These are phyloP conservation scores for Schizotus pectinicornis DNA, from an alignment of 2,888 invertebrate genomes.

Conservation along the genomic window DNA sequence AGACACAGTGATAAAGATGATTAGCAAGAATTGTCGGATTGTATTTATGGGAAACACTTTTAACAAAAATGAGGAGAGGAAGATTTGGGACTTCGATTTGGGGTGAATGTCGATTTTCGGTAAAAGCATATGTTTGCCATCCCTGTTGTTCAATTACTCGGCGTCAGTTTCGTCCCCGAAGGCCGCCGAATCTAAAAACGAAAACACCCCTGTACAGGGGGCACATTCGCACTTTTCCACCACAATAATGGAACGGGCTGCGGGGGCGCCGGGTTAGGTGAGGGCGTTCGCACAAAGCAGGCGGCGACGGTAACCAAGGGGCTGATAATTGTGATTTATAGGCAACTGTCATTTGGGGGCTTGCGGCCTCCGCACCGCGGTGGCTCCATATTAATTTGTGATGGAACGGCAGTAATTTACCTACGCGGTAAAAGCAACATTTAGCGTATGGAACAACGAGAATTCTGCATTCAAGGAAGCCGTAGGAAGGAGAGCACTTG, in stretches of 20 bases:
- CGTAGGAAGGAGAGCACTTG: neutral
- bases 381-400: constrained; percentile 47
- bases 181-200: too few relatives aligned
- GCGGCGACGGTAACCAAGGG: constrained; percentile 34
- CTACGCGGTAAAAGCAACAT: constrained; percentile 34
- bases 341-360: constrained; percentile 44
- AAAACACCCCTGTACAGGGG: neutral
- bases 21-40: too few relatives aligned
- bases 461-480: too few relatives aligned
- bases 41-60: too few relatives aligned
- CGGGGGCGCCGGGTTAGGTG: constrained; percentile 1
- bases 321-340: constrained; percentile 52
- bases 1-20: too few relatives aligned
- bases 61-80: too few relatives aligned
- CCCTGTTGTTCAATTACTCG: too few relatives aligned
- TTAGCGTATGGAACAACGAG: constrained; percentile 2
- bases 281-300: constrained; percentile 21
- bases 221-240: constrained; percentile 21
- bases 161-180: too few relatives aligned
- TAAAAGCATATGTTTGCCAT: too few relatives aligned
- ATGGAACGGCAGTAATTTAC: constrained; percentile 41
- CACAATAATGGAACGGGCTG: constrained; percentile 14
- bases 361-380: constrained; percentile 40
- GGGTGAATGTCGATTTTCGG: too few relatives aligned
- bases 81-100: too few relatives aligned